Percentiles rank a stretch among this genome's conserved stretches.
These are phyloP conservation scores for Siderastrea siderea DNA, from an alignment of 92 coral and sea anemone species.

Conservation along the genomic window DNA sequence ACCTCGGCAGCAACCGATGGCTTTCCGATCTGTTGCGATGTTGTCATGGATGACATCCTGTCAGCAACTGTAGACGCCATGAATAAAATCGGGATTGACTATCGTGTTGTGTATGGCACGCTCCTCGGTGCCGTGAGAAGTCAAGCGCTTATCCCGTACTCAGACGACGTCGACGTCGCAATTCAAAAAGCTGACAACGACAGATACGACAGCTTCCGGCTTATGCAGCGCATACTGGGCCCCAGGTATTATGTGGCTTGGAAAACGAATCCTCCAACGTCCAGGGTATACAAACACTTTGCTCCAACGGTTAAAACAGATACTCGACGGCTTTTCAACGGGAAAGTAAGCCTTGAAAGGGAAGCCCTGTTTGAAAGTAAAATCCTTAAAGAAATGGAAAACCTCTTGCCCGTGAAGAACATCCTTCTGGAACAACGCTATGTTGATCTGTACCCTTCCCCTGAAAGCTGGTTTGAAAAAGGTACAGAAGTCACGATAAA, in stretches of 20 bases:
- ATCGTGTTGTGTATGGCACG: slow-evolving; percentile 68
- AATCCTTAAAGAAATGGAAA: slow-evolving; percentile 12
- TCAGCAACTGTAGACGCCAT: slow-evolving; percentile 27
- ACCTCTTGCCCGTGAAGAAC: slow-evolving; percentile 17
- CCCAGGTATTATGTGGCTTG: slow-evolving; percentile 21
- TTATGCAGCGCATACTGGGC: slow-evolving; percentile 3
- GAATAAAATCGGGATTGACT: slow-evolving; percentile 50
- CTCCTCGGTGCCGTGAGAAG: slow-evolving; percentile 73
- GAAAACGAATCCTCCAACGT: slow-evolving; percentile 16
- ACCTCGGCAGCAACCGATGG: neutral
- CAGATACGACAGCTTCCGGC: neutral
- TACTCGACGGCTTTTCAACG: slow-evolving; percentile 3
- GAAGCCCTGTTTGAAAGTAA: neutral
- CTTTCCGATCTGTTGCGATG: neutral
- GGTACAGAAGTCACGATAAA: slow-evolving; percentile 1
- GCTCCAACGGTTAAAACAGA: slow-evolving; percentile 6
- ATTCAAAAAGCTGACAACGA: slow-evolving; percentile 28
- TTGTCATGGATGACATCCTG: slow-evolving; percentile 45
- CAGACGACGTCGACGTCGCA: slow-evolving; percentile 56
- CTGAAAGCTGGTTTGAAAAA: slow-evolving; percentile 3
- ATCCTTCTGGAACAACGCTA: neutral
- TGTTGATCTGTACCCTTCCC: slow-evolving; percentile 17
- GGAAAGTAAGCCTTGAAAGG: slow-evolving; percentile 1
- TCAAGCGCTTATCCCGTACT: slow-evolving; percentile 60
- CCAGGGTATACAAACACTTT: slow-evolving; percentile 17